phyloP scores from a whole-genome alignment of 2,113 vertebrate genomes.

The Narcine bancroftii region DNA sequence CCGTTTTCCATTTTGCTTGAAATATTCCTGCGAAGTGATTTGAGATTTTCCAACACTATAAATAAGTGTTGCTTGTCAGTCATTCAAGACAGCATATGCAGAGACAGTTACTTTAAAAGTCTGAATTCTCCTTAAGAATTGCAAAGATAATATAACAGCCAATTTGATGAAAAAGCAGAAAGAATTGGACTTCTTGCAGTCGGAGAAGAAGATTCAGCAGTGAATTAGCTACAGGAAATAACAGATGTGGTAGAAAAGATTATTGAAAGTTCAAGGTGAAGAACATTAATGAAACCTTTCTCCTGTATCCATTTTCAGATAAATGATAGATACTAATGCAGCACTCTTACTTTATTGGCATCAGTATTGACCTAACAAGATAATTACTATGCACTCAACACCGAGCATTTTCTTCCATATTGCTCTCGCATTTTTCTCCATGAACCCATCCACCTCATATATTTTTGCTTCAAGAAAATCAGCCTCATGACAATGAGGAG shows the following conservation, averaged over 20 bases:
- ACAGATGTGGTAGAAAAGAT: neutral
- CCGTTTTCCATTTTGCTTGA: too few relatives aligned
- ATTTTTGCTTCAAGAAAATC: neutral
- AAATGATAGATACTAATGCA: neutral
- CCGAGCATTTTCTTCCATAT: neutral
- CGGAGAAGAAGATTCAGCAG: neutral
- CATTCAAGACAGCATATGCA: too few relatives aligned
- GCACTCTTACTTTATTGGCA: neutral
- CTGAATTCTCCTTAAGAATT: neutral
- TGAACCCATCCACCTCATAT: neutral
- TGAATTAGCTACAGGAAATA: neutral
- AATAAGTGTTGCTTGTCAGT: too few relatives aligned
- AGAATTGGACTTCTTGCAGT: neutral
- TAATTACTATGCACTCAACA: neutral
- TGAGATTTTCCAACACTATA: too few relatives aligned
- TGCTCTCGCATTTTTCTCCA: neutral
- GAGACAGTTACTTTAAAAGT: neutral
- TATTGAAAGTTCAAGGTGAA: neutral
- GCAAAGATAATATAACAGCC: neutral
- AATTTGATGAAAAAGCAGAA: neutral
- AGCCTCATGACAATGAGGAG: neutral
- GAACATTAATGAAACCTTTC: neutral
- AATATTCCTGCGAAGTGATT: too few relatives aligned
- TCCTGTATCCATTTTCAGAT: neutral
- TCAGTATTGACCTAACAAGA: neutral